Evolutionary conservation across 2,888 invertebrate genomes (phyloP), one percentile per base, ranked within the genome.

Genomic region (Nomada ruficornis): DNA sequence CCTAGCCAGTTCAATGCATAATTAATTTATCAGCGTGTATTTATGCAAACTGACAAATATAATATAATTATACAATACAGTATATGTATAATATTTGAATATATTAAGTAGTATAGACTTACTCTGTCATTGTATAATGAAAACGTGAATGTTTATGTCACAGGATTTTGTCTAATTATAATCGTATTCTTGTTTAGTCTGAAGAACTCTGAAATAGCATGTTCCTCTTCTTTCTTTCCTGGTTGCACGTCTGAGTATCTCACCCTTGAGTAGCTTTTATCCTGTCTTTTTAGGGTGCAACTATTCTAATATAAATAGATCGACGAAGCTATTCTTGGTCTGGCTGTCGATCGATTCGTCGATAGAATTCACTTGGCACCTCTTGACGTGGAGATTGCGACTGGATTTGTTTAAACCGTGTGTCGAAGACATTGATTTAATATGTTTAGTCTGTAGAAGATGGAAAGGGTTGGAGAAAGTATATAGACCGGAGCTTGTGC

Each of bases 241-340:
- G 52, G 15, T 54, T 18, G 63, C 69, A 50, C 50, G 59, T 60
- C 44, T 23, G 13, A 54, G 13, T 57, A n/a, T 29, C 52, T 70
- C 23, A 47, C 50, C n/a, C n/a, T 18, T 10, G 26, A 54, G 42
- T 36, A 47, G 23, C n/a, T 73, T 55, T 42, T 23, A 23, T 68
- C 55, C 42, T 7, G 15, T 63, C 20, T 70, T 64, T 75, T 75
- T 74, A 29, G 54, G 60, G 73, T 15, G 44, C 29, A 18, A 15
- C 10, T 36, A 44, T 73, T 77, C 59, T 77, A 59, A 50, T 36
- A 62, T 55, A 67, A 65, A 78, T 68, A 52, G 62, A 36, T 36
- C 68, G 60, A 23, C 59, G 23, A 11, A 10, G 59, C 73, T 73
- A 81, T 79, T 79, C 62, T 70, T 59, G 64, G 20, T 10, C 47